Evolutionary conservation across 2,888 invertebrate genomes (phyloP).

Genomic region (Drosophila recens): DNA sequence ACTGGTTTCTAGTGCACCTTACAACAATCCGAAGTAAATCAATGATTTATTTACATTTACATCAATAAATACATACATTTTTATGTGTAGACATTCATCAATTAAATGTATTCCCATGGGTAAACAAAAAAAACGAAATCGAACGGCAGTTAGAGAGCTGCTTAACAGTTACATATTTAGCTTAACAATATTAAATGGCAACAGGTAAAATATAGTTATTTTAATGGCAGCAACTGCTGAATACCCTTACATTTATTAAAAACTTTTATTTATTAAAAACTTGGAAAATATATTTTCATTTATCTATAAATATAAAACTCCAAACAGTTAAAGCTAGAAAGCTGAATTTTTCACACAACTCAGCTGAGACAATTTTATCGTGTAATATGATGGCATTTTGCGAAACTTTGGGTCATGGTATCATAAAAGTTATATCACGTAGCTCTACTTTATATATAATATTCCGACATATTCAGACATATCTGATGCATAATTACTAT

Average conservation of each 20-base stretch:
- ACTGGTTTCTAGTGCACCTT: slow-evolving; percentile 15
- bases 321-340: too few relatives aligned
- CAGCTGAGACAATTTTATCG: too few relatives aligned
- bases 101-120: not conserved
- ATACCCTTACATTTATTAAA: not conserved
- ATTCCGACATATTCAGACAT: not conserved
- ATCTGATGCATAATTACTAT: not conserved
- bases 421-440: too few relatives aligned
- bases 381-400: too few relatives aligned
- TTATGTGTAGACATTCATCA: not conserved
- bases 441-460: not conserved
- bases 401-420: too few relatives aligned
- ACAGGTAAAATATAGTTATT: not conserved
- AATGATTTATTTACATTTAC: slow-evolving; percentile 9
- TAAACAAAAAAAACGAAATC: not conserved
- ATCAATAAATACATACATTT: not conserved
- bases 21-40: slow-evolving; percentile 1
- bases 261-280: not conserved
- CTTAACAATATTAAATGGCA: slow-evolving; percentile 1
- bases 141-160: slow-evolving; percentile 18
- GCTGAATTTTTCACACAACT: too few relatives aligned
- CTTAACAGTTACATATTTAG: slow-evolving; percentile 28
- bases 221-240: not conserved
- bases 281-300: not conserved
- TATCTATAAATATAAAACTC: too few relatives aligned